phyloP scores from a whole-genome alignment of 2,797 vertebrate genomes.

The Eurystomus glaucurus region DNA sequence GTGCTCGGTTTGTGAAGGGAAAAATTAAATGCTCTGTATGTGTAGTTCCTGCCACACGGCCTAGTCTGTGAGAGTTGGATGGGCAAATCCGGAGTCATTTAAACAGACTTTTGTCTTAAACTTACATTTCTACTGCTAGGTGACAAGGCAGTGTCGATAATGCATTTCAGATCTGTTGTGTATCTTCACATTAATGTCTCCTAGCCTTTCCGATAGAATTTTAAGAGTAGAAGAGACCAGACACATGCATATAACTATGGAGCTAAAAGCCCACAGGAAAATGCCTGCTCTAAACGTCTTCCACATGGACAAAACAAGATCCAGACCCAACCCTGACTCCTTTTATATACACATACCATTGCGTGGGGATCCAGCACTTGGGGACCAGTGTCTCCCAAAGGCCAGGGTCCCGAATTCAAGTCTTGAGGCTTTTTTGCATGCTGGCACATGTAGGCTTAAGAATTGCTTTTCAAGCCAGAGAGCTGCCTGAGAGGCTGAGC shows the following conservation, averaged over 20 bases:
- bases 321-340: background rate
- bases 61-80: background rate
- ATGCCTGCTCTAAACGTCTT: background rate
- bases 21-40: background rate
- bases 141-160: background rate
- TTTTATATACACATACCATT: background rate
- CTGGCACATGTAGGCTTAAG: background rate
- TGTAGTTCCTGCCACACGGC: background rate
- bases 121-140: background rate
- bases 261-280: background rate
- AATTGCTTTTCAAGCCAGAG: background rate
- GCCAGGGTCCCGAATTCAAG: background rate
- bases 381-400: background rate
- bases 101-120: background rate
- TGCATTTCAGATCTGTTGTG: background rate
- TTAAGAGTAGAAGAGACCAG: background rate
- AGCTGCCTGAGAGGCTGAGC: background rate
- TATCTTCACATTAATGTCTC: background rate
- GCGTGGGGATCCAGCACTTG: background rate
- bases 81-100: background rate
- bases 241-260: background rate
- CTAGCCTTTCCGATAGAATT: background rate
- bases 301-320: background rate
- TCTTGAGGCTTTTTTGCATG: background rate
- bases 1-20: background rate